Conservation (phyloP, 2,797 vertebrate species). For the Cyprinella venusta region DNA sequence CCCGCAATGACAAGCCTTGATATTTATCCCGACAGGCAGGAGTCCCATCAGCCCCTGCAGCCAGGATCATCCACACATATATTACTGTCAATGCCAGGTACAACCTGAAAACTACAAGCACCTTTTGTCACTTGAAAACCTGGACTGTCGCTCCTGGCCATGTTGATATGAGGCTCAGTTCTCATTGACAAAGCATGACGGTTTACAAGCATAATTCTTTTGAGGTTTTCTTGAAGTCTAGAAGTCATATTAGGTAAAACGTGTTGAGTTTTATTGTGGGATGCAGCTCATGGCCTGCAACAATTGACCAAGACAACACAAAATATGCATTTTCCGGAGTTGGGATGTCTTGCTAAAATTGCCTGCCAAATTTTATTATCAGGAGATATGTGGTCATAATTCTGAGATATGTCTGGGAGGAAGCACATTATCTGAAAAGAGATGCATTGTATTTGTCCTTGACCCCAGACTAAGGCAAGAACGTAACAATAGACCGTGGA, state of each 20-base stretch:
- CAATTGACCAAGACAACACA: slow-evolving; percentile 14
- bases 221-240: background rate
- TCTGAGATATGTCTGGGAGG: slow-evolving; percentile 46
- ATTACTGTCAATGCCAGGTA: slow-evolving; percentile 62
- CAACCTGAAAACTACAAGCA: slow-evolving; percentile 40
- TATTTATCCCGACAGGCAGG: slow-evolving; percentile 60
- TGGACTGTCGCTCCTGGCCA: slow-evolving; percentile 47
- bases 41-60: slow-evolving; percentile 56
- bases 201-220: slow-evolving; percentile 9
- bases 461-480: slow-evolving; percentile 16
- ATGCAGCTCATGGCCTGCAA: background rate
- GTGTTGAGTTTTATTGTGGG: slow-evolving; percentile 12
- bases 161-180: slow-evolving; percentile 40
- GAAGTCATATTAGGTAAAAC: background rate
- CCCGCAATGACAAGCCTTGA: slow-evolving; percentile 62
- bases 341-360: background rate
- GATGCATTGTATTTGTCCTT: slow-evolving; percentile 44
- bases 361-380: slow-evolving; percentile 47
- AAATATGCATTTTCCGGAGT: slow-evolving; percentile 31
- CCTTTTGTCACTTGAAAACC: slow-evolving; percentile 28
- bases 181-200: slow-evolving; percentile 34
- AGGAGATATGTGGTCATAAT: slow-evolving; percentile 42
- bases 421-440: slow-evolving; percentile 5
- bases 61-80: slow-evolving; percentile 53
- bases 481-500: slow-evolving; percentile 10